Conservation (phyloP, 2,888 invertebrate species). For the Limnephilus marmoratus region DNA sequence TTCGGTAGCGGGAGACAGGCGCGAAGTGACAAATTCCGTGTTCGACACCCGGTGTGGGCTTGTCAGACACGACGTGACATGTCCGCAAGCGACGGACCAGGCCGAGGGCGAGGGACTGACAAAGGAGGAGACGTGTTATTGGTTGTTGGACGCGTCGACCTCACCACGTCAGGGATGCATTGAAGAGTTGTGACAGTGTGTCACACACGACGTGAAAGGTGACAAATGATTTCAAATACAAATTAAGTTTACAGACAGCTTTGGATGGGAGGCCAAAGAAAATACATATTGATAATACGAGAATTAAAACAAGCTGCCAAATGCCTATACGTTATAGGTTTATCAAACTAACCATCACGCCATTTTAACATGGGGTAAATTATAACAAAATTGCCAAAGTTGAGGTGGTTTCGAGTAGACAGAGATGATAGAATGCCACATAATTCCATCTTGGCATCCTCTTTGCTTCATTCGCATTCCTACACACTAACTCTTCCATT, state of each 20-base stretch:
- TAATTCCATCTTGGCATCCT: neutral
- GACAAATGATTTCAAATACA: neutral
- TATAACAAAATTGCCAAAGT: too few relatives aligned
- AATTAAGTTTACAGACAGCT: neutral
- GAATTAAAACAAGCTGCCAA: neutral
- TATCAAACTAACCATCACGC: neutral
- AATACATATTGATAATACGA: neutral
- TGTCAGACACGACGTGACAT: slow-evolving; percentile 30
- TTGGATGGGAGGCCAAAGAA: neutral
- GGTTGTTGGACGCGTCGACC: neutral
- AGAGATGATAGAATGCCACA: neutral
- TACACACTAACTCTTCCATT: too few relatives aligned
- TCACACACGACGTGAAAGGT: neutral
- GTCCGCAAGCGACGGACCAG: neutral
- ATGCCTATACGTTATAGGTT: neutral
- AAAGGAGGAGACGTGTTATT: neutral
- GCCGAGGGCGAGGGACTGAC: neutral
- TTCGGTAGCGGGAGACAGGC: neutral
- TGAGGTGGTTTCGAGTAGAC: neutral
- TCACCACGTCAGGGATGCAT: neutral
- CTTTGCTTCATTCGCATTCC: neutral
- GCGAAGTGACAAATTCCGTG: neutral
- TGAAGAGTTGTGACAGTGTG: neutral
- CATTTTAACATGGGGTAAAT: neutral
- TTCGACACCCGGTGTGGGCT: slow-evolving; percentile 26